Evolutionary conservation across 2,888 invertebrate genomes (phyloP).

Genomic region (Onthophagus sagittarius): DNA sequence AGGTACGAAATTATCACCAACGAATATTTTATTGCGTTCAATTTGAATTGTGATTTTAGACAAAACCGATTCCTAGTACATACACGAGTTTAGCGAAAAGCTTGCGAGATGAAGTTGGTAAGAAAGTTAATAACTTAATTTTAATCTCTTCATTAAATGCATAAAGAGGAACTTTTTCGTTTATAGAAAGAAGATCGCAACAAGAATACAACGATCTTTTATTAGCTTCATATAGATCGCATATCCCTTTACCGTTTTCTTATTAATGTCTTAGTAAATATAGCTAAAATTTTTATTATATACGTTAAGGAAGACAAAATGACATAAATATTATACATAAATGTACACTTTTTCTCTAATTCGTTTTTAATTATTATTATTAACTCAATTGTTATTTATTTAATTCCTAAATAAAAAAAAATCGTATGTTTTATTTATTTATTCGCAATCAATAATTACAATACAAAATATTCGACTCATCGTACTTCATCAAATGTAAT

Average conservation of each 20-base stretch:
- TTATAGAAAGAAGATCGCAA: background rate
- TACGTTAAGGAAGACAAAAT: no score
- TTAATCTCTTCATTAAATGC: background rate
- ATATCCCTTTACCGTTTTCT: background rate
- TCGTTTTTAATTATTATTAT: no score
- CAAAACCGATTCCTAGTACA: background rate
- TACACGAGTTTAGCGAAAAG: background rate
- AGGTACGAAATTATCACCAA: background rate
- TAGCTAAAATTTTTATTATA: no score
- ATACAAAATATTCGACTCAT: no score
- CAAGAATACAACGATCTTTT: background rate
- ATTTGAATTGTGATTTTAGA: background rate
- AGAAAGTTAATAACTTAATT: background rate
- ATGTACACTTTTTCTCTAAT: no score
- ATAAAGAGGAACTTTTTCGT: background rate
- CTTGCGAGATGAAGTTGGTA: background rate
- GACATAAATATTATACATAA: no score
- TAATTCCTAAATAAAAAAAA: no score
- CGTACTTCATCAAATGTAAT: no score
- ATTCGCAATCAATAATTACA: no score
- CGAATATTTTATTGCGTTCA: background rate
- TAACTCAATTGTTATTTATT: no score
- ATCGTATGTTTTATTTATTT: no score
- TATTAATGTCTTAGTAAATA: no score
- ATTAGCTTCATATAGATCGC: background rate